Evolutionary conservation across 2,113 vertebrate species (phyloP), one percentile per base, ranked within the genome.

Genomic region (human (Homo sapiens)): DNA sequence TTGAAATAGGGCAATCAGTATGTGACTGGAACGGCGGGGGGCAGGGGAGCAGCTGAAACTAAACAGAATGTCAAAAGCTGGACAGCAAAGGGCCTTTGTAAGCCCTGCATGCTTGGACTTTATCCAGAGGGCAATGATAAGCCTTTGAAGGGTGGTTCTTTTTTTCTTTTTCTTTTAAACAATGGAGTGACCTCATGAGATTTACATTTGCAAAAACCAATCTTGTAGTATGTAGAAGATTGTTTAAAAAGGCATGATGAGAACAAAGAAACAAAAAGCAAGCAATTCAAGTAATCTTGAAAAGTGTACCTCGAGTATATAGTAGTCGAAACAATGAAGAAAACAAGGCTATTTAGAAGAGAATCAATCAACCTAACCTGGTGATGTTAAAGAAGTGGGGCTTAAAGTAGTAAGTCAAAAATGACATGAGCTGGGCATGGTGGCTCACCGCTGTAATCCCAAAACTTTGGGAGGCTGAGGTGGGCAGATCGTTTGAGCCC

Each of bases 171-270:
- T 30, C 61, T 22, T 79, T 78, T 70, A 45, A 70, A 93, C 73
- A 89, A 80, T 25, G 11, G 59, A n/a, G 3, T 85, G 40, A 80
- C 10, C 8, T 90, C 55, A 25, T 32, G 55, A 90, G 55, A 95
- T 92, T 79, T 57, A 79, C 23, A 86, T 90, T 79, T 85, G 86
- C 27, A 86, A 94, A 97, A 94, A 83, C 2, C 40, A 87, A 66
- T 43, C 70, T 73, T 82, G 43, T 18, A 82, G 45, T 78, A 66
- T 50, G 22, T 48, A 23, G 22, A 78, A 72, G 68, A 80, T 48
- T 38, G 61, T 57, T 76, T 0, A 89, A 59, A 45, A 85, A 92
- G 18, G 25, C 32, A 48, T 18, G 7, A 27, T 55, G 43, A 89
- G 43, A 43, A 89, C 32, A 52, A 80, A 88, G 73, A 84, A 96